Base-by-base conservation (phyloP, 2,797 vertebrate species). In the Esox masquinongy region DNA sequence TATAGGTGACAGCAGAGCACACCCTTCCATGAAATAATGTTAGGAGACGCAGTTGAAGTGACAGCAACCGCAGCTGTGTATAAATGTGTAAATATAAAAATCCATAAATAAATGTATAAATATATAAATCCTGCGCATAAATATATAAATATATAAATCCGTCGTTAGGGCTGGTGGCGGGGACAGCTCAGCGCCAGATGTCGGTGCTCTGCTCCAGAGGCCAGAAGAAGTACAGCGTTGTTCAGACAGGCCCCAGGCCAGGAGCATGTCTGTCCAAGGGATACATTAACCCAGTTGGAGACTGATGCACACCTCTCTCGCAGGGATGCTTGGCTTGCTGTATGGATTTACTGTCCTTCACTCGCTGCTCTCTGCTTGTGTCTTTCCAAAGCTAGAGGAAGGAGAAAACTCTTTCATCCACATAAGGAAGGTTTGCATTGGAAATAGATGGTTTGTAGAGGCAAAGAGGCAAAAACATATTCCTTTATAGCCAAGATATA, bases 171-270 rank as follows among this genome's bases (percentile, higher is more conserved):
- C 84, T 83, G 84, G 74, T 68, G 72, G 79, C 7, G 36, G 53
- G 53, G 53, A 50, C 16, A 50, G 14, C 15, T 50, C 68, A 69
- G 70, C 67, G 90, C 92, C 91, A 92, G 82, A 73, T 78, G 29
- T 53, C 73, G 47, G 70, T 82, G 75, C 80, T 47, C 74, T 74
- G 36, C 36, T 71, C 64, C 49, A 78, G 26, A 70, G 80, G 79
- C 82, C 79, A 76, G 79, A 89, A 91, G 87, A 91, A 92, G 88
- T 84, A 82, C 84, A 79, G 81, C 85, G 86, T 91, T 92, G 87
- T 92, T 80, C 87, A 71, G 74, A 11, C 0, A 70, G 83, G 78
- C 74, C 82, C 74, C 82, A 47, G 69, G 29, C 47, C 64, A 49
- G 22, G 61, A 64, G 26, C 61, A 31, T 39, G 36, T 8, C 53